Percentiles rank a stretch among this genome's conserved stretches.
phyloP scores from a whole-genome alignment of 2,797 vertebrate genomes.

The Urophycis tenuis region DNA sequence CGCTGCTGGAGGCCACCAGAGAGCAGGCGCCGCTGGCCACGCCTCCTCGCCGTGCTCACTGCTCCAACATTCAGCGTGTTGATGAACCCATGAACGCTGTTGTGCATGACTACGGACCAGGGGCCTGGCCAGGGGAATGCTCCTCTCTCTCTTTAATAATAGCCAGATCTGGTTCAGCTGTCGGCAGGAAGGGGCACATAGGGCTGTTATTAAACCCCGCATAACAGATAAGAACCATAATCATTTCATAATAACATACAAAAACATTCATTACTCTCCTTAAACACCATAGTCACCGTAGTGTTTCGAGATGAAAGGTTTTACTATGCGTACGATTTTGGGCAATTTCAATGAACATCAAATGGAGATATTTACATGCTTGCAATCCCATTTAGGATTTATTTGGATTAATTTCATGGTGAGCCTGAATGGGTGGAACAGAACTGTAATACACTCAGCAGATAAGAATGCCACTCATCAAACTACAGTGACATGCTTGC shows the following conservation, averaged over 20 bases:
- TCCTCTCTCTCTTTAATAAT: constrained; percentile 7
- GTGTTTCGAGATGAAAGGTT: background rate
- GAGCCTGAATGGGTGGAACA: background rate
- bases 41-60: background rate
- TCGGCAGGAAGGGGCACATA: constrained; percentile 16
- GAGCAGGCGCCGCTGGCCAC: no score
- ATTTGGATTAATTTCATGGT: background rate
- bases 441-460: background rate
- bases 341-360: constrained; percentile 4
- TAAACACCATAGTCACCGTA: background rate
- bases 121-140: background rate
- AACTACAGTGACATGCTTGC: background rate
- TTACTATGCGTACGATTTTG: background rate
- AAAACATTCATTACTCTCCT: constrained; percentile 1
- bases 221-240: background rate
- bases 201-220: constrained; percentile 2
- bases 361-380: constrained; percentile 1
- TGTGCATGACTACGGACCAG: constrained; percentile 30
- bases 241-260: background rate
- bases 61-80: constrained; percentile 30
- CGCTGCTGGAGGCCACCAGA: no score
- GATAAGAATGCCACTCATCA: background rate
- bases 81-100: constrained; percentile 8
- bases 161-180: background rate
- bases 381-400: background rate